Evolutionary conservation across 2,797 vertebrate species (phyloP), one percentile per base, ranked within the genome.

Genomic region (Novumbra hubbsi): DNA sequence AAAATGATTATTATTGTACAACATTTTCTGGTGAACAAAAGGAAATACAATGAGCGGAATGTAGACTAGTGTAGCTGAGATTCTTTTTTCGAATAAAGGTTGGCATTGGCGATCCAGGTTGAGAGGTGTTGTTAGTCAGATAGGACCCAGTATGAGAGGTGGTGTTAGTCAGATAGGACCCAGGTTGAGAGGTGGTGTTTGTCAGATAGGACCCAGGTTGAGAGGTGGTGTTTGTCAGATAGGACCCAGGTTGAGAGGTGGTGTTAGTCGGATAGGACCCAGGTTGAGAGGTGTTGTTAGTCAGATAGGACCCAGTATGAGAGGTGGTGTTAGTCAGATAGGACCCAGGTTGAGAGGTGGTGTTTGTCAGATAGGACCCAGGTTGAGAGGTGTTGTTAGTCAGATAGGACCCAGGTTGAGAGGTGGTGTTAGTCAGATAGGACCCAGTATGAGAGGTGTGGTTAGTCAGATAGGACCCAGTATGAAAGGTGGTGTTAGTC

Each of bases 31-130:
- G 66, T 1, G 41, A 75, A 72, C 82, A 77, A 80, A 80, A 85
- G 80, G 81, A 30, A 48, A 77, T 72, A 72, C 50, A 78, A 80
- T 69, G 63, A 80, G 62, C 75, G 81, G 83, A 87, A 85, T 80
- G 82, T 60, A 82, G 65, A 19, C 32, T 70, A 73, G 80, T 71
- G 73, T 80, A 76, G 70, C 62, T 76, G 76, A 66, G 60, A 4
- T 6, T 63, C 60, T 30, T 12, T 28, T 28, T 14, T 63, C 5
- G 24, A 28, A 30, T 63, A 12, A 63, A 30, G 15, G 41, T 12
- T 7, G 3, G 9, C 5, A 12, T 30, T 28, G 5, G 1, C 55
- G 24, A 11, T 57, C 34, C 34, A 38, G 34, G 34, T 38, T 38
- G 8, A 8, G 34, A 38, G 34, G 38, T 68, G 72, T 74, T 78